These are phyloP conservation scores for Andricus quercusramuli DNA, from an alignment of 2,888 invertebrate genomes.

Conservation along the genomic window DNA sequence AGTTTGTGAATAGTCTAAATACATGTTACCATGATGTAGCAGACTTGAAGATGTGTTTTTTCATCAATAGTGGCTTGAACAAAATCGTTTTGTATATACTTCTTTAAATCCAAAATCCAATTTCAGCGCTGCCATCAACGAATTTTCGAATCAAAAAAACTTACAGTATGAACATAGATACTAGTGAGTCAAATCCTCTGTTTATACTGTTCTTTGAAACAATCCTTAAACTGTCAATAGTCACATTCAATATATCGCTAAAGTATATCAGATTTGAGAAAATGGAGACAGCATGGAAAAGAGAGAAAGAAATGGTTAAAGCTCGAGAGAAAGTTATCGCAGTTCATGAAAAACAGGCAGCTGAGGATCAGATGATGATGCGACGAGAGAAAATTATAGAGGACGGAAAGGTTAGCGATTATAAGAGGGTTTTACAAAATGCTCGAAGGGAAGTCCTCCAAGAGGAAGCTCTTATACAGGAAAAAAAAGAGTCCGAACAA, in stretches of 20 bases:
- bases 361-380: not conserved
- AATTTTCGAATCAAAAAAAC: too few species aligned
- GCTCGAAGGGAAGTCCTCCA: not conserved
- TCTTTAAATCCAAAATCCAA: too few species aligned
- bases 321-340: not conserved
- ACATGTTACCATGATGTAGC: too few species aligned
- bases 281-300: not conserved
- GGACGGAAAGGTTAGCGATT: not conserved
- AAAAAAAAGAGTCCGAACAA: slow-evolving; percentile 16
- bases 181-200: too few species aligned
- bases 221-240: too few species aligned
- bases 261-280: not conserved
- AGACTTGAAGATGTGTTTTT: too few species aligned
- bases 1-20: too few species aligned
- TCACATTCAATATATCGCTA: not conserved
- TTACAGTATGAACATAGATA: too few species aligned
- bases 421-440: slow-evolving; percentile 1
- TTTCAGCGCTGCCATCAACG: too few species aligned
- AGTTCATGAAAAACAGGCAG: not conserved
- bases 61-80: too few species aligned
- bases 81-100: too few species aligned
- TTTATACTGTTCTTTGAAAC: too few species aligned
- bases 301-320: not conserved
- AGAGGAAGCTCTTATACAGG: not conserved
- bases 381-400: slow-evolving; percentile 1